phyloP scores from a whole-genome alignment of 2,113 vertebrate species.

The Aythya baeri region DNA sequence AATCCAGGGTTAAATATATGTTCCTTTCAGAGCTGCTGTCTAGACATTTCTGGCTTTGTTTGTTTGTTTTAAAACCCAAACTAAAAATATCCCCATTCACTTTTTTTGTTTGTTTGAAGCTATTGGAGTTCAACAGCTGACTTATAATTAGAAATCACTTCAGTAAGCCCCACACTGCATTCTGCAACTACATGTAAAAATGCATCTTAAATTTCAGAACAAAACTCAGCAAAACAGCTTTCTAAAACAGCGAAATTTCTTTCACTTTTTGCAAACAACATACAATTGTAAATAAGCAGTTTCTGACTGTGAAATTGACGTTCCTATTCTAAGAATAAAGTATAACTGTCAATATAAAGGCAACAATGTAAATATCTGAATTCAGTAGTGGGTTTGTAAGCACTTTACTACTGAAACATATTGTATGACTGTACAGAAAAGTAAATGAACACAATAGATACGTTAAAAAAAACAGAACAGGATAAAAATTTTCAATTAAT shows the following conservation, averaged over 20 bases:
- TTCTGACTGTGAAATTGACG: not conserved
- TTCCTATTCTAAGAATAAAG: not conserved
- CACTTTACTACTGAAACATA: not conserved
- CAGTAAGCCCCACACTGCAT: not conserved
- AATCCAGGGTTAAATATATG: not conserved
- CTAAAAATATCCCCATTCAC: not conserved
- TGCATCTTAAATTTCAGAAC: not conserved
- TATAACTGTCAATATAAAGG: not conserved
- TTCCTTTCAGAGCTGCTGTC: not conserved
- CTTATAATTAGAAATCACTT: not conserved
- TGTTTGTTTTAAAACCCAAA: not conserved
- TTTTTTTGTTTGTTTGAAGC: not conserved
- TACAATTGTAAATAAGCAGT: not conserved
- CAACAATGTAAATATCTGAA: not conserved
- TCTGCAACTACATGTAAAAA: not conserved
- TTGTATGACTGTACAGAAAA: not conserved
- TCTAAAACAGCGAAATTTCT: not conserved
- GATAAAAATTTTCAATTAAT: not conserved
- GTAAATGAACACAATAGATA: not conserved
- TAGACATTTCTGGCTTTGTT: not conserved
- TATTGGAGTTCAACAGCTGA: not conserved
- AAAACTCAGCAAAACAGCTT: not conserved
- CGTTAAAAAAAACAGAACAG: not conserved
- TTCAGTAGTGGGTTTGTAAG: not conserved
- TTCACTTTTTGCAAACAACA: not conserved